Evolutionary conservation across 2,888 invertebrate genomes (phyloP).

Genomic region (Unio delphinus): DNA sequence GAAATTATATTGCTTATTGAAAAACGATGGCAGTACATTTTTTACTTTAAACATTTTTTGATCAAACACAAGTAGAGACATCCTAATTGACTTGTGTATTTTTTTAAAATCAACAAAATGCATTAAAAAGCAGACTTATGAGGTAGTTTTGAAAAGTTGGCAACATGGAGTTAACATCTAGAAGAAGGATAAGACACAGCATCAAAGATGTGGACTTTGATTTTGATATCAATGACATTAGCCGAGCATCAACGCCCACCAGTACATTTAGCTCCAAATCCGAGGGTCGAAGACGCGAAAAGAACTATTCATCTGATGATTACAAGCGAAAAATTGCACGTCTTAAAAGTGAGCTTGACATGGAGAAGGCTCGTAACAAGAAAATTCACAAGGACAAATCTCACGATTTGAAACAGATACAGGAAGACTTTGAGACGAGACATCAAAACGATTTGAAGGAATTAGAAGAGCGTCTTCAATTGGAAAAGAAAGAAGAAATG

Average conservation of each 20-base stretch:
- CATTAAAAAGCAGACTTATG: no score
- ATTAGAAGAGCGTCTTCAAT: slow-evolving; percentile 41
- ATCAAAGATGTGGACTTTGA: slow-evolving; percentile 46
- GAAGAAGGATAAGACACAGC: slow-evolving; percentile 3
- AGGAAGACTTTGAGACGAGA: slow-evolving; percentile 53
- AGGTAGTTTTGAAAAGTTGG: neutral
- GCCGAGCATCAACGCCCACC: slow-evolving; percentile 59
- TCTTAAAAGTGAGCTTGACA: slow-evolving; percentile 57
- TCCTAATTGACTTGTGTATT: no score
- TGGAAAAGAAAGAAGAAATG: slow-evolving; percentile 53
- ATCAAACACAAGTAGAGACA: no score
- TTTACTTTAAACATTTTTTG: no score
- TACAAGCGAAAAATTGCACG: slow-evolving; percentile 48
- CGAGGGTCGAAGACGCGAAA: slow-evolving; percentile 46
- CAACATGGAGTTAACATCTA: slow-evolving; percentile 7
- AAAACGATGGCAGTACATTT: no score
- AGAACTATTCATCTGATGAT: slow-evolving; percentile 41
- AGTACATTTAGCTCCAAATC: slow-evolving; percentile 56
- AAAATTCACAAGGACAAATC: slow-evolving; percentile 60
- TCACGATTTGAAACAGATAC: slow-evolving; percentile 51
- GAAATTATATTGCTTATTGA: no score
- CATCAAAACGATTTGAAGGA: slow-evolving; percentile 47
- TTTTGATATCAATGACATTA: slow-evolving; percentile 59
- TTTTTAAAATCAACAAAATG: no score
- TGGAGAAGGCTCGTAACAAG: slow-evolving; percentile 52